Evolutionary conservation across 2,113 vertebrate genomes (phyloP).

Genomic region (Dendrocopos noguchii): DNA sequence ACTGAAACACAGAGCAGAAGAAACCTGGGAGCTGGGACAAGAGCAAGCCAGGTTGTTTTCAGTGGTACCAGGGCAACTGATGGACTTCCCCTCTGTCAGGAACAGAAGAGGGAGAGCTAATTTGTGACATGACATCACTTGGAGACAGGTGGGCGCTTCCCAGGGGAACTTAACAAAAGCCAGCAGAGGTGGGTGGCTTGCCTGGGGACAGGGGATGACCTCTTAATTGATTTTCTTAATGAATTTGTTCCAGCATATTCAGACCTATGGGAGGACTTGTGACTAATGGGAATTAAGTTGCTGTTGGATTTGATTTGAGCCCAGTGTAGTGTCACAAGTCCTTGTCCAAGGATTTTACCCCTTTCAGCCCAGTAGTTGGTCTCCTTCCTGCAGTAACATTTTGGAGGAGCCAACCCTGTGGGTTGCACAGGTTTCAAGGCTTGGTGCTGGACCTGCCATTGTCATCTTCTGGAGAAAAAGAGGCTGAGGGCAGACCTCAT

Average conservation of each 20-base stretch:
- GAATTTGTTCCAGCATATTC: not conserved
- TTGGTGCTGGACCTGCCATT: accelerated
- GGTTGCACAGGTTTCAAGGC: not conserved
- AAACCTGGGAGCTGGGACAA: not conserved
- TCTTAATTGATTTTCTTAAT: not conserved
- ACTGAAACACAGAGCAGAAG: not conserved
- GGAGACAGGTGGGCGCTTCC: not conserved
- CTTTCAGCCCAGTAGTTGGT: not conserved
- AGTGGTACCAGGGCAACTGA: accelerated
- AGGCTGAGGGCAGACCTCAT: no score
- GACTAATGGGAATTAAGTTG: accelerated
- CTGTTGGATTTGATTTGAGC: not conserved
- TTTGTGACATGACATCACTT: not conserved
- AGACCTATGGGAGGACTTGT: accelerated
- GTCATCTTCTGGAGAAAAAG: not conserved
- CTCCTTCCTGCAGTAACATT: not conserved
- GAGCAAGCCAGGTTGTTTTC: not conserved
- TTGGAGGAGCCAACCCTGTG: accelerated
- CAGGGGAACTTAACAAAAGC: not conserved
- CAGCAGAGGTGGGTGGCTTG: not conserved
- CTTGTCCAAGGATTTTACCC: not conserved
- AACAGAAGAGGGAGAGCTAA: not conserved
- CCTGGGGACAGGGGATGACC: not conserved
- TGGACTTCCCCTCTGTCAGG: not conserved
- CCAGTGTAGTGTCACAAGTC: not conserved